Base-by-base conservation (phyloP, 2,888 invertebrate species). In the Magallana nippona region DNA sequence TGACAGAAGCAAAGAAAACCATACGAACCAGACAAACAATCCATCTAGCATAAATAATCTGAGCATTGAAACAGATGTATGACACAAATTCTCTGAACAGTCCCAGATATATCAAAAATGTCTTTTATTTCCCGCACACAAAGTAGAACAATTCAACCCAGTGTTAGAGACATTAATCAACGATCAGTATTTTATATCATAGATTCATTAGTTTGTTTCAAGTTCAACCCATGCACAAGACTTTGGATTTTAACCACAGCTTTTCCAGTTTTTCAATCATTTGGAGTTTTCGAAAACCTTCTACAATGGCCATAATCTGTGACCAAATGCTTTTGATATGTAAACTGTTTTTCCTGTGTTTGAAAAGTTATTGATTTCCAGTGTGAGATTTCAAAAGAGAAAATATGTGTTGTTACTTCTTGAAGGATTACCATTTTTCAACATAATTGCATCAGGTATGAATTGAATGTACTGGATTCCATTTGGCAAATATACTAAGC, bases 11-110 rank as follows among this genome's bases (percentile, higher is more conserved):
- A 92, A 92, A 89, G 92, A 92, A 88, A 93, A 93, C 85, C 93
- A 93, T 86, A 89, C 92, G 77, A 89, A 86, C 62, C 91, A 92
- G 85, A 86, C 89, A 27, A 92, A 92, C 85, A 92, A 92, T 86
- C 92, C 93, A 62, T 89, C 91, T 85, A 91, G 90, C 86, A 90
- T 91, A 82, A 92, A 91, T 86, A 92, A 92, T 85, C 89, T 91
- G 78, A 92, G 93, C 83, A 91, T 93, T 83, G 93, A 93, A 86
- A 93, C 93, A n/a, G 93, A 93, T 87, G 93, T 93, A 86, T 93
- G 92, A 92, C 86, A 87, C 80, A 83, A 62, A 82, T 71, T 27
- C 22, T 44, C 44, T 71, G 71, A 71, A 71, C 22, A 71, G 71
- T 71, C 32, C 71, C 71, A 22, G 27, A 71, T 27, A 22, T 71